phyloP scores from a whole-genome alignment of 2,113 vertebrate species.

The Odontophorus gujanensis region DNA sequence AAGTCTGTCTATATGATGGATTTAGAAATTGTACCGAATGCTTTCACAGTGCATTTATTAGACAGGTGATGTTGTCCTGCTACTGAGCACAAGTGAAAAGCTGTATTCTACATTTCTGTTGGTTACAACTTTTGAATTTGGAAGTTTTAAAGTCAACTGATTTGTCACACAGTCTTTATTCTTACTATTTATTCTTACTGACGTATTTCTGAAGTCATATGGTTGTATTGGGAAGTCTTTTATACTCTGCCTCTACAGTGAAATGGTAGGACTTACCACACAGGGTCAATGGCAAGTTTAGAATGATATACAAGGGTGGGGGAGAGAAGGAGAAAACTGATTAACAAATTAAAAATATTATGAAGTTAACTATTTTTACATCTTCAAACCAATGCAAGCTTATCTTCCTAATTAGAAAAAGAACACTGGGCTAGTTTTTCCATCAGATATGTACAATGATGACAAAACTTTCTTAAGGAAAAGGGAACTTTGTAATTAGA shows the following conservation, averaged over 20 bases:
- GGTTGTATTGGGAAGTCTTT: neutral
- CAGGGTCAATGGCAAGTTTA: neutral
- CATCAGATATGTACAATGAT: neutral
- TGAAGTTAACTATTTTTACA: accelerated
- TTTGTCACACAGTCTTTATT: neutral
- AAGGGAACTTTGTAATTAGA: neutral
- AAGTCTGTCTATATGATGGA: neutral
- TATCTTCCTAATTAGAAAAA: neutral
- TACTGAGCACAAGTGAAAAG: neutral
- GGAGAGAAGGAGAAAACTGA: neutral
- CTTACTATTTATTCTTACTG: neutral
- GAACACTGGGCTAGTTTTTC: neutral
- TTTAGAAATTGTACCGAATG: neutral
- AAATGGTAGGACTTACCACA: neutral
- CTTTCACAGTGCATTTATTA: neutral
- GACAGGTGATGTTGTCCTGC: neutral
- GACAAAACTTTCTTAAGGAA: neutral
- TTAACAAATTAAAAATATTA: neutral
- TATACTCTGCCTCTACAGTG: neutral
- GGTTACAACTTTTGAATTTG: neutral
- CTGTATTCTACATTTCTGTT: neutral
- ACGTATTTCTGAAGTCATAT: accelerated
- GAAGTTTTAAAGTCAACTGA: neutral
- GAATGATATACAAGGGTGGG: neutral
- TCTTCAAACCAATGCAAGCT: neutral